A percentile compares a stretch with the other conserved stretches of the same genome.
phyloP scores from a whole-genome alignment of 2,113 vertebrate genomes.

The Calypte anna region DNA sequence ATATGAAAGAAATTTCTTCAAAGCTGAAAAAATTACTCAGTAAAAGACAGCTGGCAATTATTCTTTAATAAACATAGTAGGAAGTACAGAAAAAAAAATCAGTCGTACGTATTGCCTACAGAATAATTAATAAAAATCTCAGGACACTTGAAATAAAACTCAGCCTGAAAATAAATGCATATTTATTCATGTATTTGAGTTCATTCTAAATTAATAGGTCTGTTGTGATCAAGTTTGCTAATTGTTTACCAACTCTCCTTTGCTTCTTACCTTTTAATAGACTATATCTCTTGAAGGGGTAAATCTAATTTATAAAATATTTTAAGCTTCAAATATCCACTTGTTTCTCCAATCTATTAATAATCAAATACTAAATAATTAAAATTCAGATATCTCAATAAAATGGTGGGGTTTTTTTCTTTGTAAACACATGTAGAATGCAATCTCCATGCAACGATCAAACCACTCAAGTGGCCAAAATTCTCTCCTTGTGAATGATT shows the following conservation, averaged over 20 bases:
- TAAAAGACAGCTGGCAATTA: slow-evolving; percentile 43
- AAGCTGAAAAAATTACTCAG: slow-evolving; percentile 11
- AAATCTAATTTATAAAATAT: neutral
- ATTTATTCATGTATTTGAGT: neutral
- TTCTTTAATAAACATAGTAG: slow-evolving; percentile 57
- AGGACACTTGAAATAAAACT: slow-evolving; percentile 6
- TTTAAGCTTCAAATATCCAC: neutral
- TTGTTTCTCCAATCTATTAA: neutral
- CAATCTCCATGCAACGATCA: neutral
- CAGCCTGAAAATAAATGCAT: neutral
- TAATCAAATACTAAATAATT: neutral
- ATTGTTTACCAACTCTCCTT: slow-evolving; percentile 9
- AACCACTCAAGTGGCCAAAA: neutral
- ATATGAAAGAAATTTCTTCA: slow-evolving; percentile 58
- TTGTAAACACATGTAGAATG: neutral
- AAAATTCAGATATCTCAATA: neutral
- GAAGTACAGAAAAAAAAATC: slow-evolving; percentile 20
- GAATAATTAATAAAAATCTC: slow-evolving; percentile 40
- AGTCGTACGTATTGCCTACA: neutral
- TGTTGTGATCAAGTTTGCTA: neutral
- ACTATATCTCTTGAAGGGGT: neutral
- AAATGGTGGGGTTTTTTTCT: neutral
- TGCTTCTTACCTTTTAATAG: neutral
- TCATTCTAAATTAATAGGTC: neutral
- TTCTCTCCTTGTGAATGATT: neutral